phyloP scores from a whole-genome alignment of 2,113 vertebrate species.

The Xiphorhynchus elegans region DNA sequence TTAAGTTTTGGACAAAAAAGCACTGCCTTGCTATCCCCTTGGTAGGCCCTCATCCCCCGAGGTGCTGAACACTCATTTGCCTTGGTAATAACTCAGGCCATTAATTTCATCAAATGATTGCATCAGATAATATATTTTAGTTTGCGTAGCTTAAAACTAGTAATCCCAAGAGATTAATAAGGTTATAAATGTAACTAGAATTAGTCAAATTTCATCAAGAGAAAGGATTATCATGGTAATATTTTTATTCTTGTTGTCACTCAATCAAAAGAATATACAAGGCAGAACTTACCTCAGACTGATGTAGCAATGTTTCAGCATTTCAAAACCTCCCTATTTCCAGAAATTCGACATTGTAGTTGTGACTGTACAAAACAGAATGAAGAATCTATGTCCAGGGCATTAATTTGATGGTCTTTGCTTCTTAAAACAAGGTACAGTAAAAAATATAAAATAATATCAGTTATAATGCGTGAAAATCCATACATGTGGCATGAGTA shows the following conservation, averaged over 20 bases:
- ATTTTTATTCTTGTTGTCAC: slow-evolving; percentile 13
- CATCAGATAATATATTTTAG: slow-evolving; percentile 32
- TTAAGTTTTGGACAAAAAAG: slow-evolving; percentile 20
- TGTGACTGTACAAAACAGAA: not conserved
- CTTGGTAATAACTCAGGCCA: not conserved
- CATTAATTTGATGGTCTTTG: not conserved
- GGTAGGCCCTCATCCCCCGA: not conserved
- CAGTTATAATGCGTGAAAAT: not conserved
- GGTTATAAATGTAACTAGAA: not conserved
- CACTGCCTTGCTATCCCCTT: not conserved
- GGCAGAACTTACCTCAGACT: not conserved
- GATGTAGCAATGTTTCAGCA: not conserved
- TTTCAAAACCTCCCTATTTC: not conserved
- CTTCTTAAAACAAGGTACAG: not conserved
- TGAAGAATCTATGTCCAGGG: not conserved
- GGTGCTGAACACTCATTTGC: slow-evolving; percentile 29
- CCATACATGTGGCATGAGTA: not conserved
- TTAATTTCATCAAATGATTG: slow-evolving; percentile 39
- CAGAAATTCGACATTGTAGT: not conserved
- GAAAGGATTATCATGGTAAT: not conserved
- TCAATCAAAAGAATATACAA: not conserved
- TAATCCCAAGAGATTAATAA: slow-evolving; percentile 42
- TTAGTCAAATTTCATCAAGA: slow-evolving; percentile 6
- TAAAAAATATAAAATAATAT: not conserved
- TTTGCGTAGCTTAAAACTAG: not conserved